Base-by-base conservation (phyloP, 2,113 vertebrate genomes). In the Periophthalmodon schlosseri region DNA sequence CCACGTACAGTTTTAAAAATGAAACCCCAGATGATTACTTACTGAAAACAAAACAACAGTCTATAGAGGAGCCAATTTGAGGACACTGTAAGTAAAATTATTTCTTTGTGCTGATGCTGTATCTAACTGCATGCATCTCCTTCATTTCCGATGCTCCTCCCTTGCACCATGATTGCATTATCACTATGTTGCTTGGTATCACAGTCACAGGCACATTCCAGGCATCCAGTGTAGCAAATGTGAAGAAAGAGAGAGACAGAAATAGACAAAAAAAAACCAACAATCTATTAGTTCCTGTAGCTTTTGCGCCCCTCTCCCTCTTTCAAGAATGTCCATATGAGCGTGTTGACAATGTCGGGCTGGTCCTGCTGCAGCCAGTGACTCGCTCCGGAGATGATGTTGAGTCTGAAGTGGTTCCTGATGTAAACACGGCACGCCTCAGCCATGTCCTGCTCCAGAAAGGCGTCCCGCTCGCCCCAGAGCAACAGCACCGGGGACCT, bases 361-460 rank as follows among this genome's bases (percentile, higher is more conserved):
- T 98, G 97, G 92, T 99, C 97, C 91, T 99, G 96, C 89, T 99
- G 97, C 86, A 99, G 95, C 97, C 97, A 99, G 28, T 99, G 97
- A 66, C 97, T 97, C 73, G 96, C 96, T 71, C 96, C 96, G 16
- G 97, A 97, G 80, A 99, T 95, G 87, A 99, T 94, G 84, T 96
- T 97, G 77, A 99, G 94, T 79, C 96, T 95, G 91, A 99, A 98
- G 77, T 96, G 96, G 81, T 96, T 98, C 87, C 95, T 95, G 86
- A 98, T 96, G 84, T 98, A 97, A 74, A 96, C 92, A 56, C 96
- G 95, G 79, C 97, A 98, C 2, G 94, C 93, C 92, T 99, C 96
- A 2, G 97, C 97, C 96, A 98, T 98, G 71, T 98, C 96, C 79
- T 95, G 96, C 88, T 99, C 96, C 92, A 98, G 91, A 88, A 98